phyloP scores from a whole-genome alignment of 2,113 vertebrate genomes.

The Pandion haliaetus region DNA sequence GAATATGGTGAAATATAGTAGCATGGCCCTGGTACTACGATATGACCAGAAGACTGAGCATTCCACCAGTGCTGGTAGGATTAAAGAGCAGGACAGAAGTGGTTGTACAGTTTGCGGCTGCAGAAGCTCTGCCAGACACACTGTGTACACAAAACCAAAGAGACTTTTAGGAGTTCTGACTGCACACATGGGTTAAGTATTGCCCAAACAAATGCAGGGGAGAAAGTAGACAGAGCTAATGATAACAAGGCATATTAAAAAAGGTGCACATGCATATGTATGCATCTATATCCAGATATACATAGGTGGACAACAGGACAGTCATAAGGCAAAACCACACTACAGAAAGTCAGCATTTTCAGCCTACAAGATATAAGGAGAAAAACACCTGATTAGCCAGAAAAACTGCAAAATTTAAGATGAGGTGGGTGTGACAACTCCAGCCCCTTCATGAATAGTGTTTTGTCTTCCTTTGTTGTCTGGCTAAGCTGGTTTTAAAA shows the following conservation, averaged over 20 bases:
- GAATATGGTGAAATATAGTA: neutral
- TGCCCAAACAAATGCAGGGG: neutral
- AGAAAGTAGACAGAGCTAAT: neutral
- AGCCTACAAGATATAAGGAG: neutral
- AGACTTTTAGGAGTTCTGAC: neutral
- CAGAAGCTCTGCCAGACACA: neutral
- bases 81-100: neutral
- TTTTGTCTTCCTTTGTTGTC: neutral
- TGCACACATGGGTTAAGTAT: neutral
- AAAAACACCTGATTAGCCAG: neutral
- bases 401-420: neutral
- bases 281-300: neutral
- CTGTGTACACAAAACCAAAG: neutral
- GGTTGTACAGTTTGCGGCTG: neutral
- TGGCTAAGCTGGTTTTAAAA: neutral
- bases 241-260: neutral
- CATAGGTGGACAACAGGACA: neutral
- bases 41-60: neutral
- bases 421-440: neutral
- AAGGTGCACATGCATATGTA: neutral
- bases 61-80: neutral
- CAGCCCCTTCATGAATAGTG: neutral
- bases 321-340: neutral
- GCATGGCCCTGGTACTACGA: neutral
- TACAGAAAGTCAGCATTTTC: neutral